Conservation (phyloP, 2,113 vertebrate species). For the Cardinalis cardinalis region DNA sequence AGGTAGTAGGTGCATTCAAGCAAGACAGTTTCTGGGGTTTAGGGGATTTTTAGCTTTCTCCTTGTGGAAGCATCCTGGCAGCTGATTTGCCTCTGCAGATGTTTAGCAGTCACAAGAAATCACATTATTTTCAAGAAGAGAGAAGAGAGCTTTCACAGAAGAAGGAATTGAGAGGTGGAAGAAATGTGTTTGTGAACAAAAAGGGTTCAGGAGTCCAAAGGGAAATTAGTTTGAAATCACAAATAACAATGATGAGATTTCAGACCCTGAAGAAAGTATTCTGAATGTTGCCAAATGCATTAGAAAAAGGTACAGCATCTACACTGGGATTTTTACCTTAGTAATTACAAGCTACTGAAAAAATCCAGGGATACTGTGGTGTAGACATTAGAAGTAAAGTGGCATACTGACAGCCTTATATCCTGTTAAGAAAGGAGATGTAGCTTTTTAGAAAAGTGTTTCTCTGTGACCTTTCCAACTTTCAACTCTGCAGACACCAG, state of each 20-base stretch:
- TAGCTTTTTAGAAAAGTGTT: not conserved
- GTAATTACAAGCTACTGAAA: not conserved
- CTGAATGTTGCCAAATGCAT: not conserved
- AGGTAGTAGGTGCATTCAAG: not conserved
- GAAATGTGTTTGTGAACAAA: not conserved
- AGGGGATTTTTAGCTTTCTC: conserved; percentile 5
- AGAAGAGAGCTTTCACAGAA: not conserved
- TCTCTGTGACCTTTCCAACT: conserved; percentile 6
- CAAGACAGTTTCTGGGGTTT: not conserved
- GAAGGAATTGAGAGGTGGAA: not conserved
- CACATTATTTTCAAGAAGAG: not conserved
- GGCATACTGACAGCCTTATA: not conserved
- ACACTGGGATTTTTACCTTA: not conserved
- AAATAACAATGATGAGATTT: not conserved
- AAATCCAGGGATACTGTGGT: not conserved
- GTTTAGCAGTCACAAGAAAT: conserved; percentile 35
- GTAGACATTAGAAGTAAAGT: not conserved
- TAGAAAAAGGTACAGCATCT: not conserved
- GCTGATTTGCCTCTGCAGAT: conserved; percentile 24
- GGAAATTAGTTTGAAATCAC: conserved; percentile 1
- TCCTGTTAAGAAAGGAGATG: not conserved
- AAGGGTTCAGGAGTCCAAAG: not conserved
- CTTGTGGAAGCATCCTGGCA: not conserved
- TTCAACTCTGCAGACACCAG: not conserved
- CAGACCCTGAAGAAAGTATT: not conserved